phyloP scores from a whole-genome alignment of 2,888 invertebrate genomes.

The Lepidocyrtoides sp. region DNA sequence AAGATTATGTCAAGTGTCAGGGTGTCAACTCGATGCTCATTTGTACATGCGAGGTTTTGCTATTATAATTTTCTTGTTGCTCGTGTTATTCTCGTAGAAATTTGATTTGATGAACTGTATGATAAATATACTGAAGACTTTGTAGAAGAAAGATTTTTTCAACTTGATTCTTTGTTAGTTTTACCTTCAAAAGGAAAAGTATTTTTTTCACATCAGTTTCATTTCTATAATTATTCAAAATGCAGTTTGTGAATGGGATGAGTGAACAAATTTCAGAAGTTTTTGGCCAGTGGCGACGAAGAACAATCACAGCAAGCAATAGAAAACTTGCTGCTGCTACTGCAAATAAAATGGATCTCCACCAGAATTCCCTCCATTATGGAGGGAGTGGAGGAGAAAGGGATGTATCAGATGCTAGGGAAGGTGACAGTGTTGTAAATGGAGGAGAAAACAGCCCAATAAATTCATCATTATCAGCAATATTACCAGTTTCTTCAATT shows the following conservation, averaged over 20 bases:
- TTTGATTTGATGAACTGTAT: constrained; percentile 32
- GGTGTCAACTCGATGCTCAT: constrained; percentile 49
- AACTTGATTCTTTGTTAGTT: background rate
- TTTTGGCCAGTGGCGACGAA: constrained; percentile 71
- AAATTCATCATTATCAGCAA: background rate
- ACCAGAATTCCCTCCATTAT: constrained; percentile 18
- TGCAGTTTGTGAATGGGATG: constrained; percentile 57
- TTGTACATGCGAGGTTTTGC: constrained; percentile 26
- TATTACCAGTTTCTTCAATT: constrained; percentile 42
- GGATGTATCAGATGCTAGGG: background rate
- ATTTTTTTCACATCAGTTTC: background rate
- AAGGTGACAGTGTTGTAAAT: constrained; percentile 42
- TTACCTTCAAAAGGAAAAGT: background rate
- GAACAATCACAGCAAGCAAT: constrained; percentile 74
- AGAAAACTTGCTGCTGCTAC: constrained; percentile 42
- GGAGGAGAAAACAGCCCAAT: background rate
- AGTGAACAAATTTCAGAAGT: constrained; percentile 63
- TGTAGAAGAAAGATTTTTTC: background rate
- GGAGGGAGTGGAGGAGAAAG: constrained; percentile 31
- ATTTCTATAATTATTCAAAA: constrained; percentile 23
- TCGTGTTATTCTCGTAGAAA: background rate
- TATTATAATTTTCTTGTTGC: background rate
- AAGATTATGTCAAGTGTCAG: constrained; percentile 57
- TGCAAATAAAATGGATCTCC: background rate
- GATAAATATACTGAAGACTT: background rate